These are phyloP conservation scores for Orthochromis malagaraziensis DNA, from an alignment of 2,113 vertebrate genomes.

Conservation along the genomic window DNA sequence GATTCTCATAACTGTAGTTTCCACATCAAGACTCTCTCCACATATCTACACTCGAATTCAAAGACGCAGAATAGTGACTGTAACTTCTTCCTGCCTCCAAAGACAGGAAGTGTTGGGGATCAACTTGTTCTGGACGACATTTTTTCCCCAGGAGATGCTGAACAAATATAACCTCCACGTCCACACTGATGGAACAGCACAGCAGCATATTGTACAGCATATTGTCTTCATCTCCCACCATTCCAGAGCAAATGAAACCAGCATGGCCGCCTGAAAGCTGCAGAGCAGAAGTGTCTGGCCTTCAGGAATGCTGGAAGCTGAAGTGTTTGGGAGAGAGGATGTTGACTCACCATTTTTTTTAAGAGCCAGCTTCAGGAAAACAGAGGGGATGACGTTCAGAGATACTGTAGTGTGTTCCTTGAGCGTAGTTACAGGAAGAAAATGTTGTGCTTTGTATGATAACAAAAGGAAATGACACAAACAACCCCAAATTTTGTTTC, in stretches of 20 bases:
- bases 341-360: slow-evolving; percentile 59
- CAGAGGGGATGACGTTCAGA: slow-evolving; percentile 26
- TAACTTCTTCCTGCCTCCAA: slow-evolving; percentile 41
- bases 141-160: not conserved
- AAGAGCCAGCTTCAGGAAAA: slow-evolving; percentile 44
- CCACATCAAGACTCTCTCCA: not conserved
- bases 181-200: not conserved
- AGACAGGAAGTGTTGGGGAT: slow-evolving; percentile 46
- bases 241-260: not conserved
- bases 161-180: slow-evolving; percentile 7
- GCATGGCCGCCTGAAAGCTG: not conserved
- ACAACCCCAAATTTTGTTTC: not conserved
- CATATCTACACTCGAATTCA: not conserved
- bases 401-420: slow-evolving; percentile 37
- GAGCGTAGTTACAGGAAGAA: not conserved
- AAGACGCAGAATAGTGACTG: not conserved
- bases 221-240: not conserved
- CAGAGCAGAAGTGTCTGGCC: not conserved
- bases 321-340: slow-evolving; percentile 53
- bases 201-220: not conserved
- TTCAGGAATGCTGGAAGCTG: slow-evolving; percentile 25
- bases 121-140: slow-evolving; percentile 17
- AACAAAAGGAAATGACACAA: not conserved
- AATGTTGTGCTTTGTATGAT: not conserved
- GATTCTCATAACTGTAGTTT: not conserved